Evolutionary conservation across 1,140 invertebrate species (phyloP), one percentile per base, ranked within the genome.

Genomic region (Lasioglossum baleicum): DNA sequence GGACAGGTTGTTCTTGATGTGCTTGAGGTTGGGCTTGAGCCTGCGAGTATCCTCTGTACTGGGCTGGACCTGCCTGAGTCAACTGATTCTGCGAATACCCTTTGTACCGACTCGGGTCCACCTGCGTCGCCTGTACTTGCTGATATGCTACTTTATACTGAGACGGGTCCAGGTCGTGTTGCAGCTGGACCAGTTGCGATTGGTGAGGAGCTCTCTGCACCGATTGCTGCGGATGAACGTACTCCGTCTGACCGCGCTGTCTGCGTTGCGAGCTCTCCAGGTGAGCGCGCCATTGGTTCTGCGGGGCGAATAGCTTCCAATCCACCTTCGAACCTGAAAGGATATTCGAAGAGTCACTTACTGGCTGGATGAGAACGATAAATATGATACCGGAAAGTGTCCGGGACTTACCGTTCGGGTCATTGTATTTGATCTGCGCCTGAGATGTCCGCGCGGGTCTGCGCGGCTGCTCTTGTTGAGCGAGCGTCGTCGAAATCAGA

Each of bases 401-500:
- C 35, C 35, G 5, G 5, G 35, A 5, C 82, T 90, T 77, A 93
- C 92, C 91, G 65, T 90, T 86, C 22, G 86, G 82, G 77, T 91
- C 87, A 64, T 73, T 87, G 68, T 93, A 92, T n/a, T 90, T 88
- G 31, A 91, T 82, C 35, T 91, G 90, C 31, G 89, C 88, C 74
- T 89, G 89, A 0, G 89, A 84, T 5, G 88, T 67, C 7, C 90
- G 88, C 40, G 65, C n/a, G 15, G 79, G 22, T 15, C 90, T 81
- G 10, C 83, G 76, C 64, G 69, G 1, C n/a, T 82, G 75, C 26
- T 35, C 35, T 35, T 87, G 70, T 80, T 89, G 75, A 22, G 87
- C 90, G 72, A 85, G 73, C 42, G 85, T 74, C 0, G 78, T 75
- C 42, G 88, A 80, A 7, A 88, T 51, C 64, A 91, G 35, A 10